Percentiles rank a stretch among this genome's conserved stretches.
These are phyloP conservation scores for Pygoscelis antarcticus DNA, from an alignment of 2,113 vertebrate species.

Conservation along the genomic window DNA sequence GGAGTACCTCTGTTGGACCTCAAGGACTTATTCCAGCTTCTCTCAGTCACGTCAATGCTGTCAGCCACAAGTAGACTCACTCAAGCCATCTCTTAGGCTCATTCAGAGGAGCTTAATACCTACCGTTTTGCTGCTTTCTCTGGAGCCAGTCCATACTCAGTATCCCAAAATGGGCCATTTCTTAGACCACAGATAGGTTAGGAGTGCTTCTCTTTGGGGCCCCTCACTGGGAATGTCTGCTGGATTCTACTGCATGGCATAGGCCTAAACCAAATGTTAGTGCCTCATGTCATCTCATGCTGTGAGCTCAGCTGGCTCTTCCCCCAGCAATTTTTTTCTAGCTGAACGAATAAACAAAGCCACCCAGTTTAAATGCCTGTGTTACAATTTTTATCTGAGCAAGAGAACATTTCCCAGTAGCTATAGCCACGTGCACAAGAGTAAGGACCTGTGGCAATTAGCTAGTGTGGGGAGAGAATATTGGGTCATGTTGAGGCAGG, in stretches of 20 bases:
- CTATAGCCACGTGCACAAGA: slow-evolving; percentile 1
- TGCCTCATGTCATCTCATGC: background rate
- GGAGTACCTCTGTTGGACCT: background rate
- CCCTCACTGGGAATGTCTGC: background rate
- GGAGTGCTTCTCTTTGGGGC: background rate
- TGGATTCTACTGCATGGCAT: background rate
- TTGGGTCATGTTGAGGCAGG: slow-evolving; percentile 59
- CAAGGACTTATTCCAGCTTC: background rate
- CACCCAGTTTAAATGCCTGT: slow-evolving; percentile 23
- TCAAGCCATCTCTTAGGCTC: background rate
- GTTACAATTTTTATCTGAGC: slow-evolving; percentile 46
- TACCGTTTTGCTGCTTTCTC: background rate
- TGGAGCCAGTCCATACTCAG: background rate
- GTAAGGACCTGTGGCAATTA: slow-evolving; percentile 26
- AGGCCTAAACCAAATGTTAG: background rate
- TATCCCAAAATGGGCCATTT: background rate
- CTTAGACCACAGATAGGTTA: background rate
- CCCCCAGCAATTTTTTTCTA: background rate
- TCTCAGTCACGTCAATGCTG: background rate
- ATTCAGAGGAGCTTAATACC: background rate
- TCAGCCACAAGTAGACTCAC: background rate
- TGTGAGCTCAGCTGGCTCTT: slow-evolving; percentile 27
- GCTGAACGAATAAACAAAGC: slow-evolving; percentile 39
- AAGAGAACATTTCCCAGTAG: slow-evolving; percentile 33
- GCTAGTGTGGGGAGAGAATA: slow-evolving; percentile 32